Conservation (phyloP, 2,888 invertebrate species). For the Archips xylosteana region DNA sequence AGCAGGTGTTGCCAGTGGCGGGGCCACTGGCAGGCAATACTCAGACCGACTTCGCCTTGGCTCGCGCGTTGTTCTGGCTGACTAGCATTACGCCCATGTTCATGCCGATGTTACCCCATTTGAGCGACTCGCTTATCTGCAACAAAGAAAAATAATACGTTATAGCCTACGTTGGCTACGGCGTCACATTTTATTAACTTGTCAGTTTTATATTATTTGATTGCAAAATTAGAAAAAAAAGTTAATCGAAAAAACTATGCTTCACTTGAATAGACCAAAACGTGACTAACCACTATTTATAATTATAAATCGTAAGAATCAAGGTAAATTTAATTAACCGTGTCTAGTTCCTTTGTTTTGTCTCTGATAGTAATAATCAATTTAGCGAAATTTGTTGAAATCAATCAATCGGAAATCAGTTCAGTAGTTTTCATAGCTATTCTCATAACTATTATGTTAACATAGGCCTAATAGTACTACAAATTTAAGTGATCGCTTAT, state of each 20-base stretch:
- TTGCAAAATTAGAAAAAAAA: no score
- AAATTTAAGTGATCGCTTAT: not conserved
- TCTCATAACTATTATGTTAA: not conserved
- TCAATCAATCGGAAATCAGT: not conserved
- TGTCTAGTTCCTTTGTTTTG: not conserved
- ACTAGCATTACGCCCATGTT: conserved; percentile 88
- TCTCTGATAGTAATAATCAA: not conserved
- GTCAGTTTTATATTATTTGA: not conserved
- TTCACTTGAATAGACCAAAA: not conserved
- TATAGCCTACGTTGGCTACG: conserved; percentile 15
- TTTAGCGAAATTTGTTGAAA: not conserved
- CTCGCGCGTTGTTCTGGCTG: conserved; percentile 75
- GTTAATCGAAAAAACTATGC: not conserved
- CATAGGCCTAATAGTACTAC: not conserved
- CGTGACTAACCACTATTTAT: not conserved
- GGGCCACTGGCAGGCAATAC: conserved; percentile 68
- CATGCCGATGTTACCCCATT: conserved; percentile 90
- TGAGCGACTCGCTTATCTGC: conserved; percentile 89
- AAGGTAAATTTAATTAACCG: not conserved
- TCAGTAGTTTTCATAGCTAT: not conserved
- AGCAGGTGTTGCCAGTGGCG: conserved; percentile 72
- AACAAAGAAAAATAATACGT: conserved; percentile 66
- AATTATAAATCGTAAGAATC: not conserved
- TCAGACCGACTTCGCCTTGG: conserved; percentile 81
- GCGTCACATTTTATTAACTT: not conserved